Evolutionary conservation across 64 coral and sea anemone genomes (phyloP), one percentile per base, ranked within the genome.

Genomic region (Astreopora myriophthalma): DNA sequence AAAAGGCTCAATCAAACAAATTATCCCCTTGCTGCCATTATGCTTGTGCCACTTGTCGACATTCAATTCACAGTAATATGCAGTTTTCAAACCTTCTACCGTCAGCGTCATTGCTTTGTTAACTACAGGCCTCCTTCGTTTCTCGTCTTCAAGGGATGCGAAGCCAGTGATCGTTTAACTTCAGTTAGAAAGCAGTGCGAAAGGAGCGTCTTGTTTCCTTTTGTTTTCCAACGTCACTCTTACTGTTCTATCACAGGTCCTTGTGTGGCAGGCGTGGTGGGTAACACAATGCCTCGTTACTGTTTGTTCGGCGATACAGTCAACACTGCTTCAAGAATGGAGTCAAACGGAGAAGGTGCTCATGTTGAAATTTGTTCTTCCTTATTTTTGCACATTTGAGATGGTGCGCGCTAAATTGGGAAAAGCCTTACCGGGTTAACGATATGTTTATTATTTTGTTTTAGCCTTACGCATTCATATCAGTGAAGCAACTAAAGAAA

Each of bases 291-390:
- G 97, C 97, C 97, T 58, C 86, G 97, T 0, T 99, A 99, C 75
- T 99, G 97, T 76, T 83, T 95, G 48, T 99, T 99, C 76, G 97
- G 94, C 80, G 97, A 99, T 34, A 99, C 97, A 2, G 97, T 99
- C 0, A 99, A 99, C 55, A 98, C 97, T 16, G 86, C 97, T 0
- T 99, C 97, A 40, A 93, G 97, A 93, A 87, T 99, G 94, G 97
- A 99, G 39, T 99, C 97, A 10, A 99, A 92, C 16, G 97, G 97
- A 90, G 97, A 99, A 93, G 90, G 97, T 99, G 76, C 14, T 80
- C 69, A 25, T 38, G 40, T 0, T 42, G 6, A 3, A 12, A 25
- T 20, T 8, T 3, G 19, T 31, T 22, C 20, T 16, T 20, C 30
- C 4, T 28, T 40, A 46, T 36, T 42, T 19, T 2, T 12, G 51